Evolutionary conservation across 1,140 invertebrate species (phyloP), one percentile per base, ranked within the genome.

Genomic region (fruit fly (Drosophila melanogaster)): DNA sequence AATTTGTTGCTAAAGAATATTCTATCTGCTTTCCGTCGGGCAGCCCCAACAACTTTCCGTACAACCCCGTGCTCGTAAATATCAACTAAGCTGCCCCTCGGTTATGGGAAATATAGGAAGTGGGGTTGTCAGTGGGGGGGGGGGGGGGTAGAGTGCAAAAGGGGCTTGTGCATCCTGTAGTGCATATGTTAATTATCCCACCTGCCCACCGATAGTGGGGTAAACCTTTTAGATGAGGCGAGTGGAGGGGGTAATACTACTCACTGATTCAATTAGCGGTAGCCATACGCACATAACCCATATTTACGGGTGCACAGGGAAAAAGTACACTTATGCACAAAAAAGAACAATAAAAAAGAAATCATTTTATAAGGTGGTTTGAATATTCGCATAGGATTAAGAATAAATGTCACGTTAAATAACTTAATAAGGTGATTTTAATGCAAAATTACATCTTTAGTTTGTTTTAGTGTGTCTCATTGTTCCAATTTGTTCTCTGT

Each of bases 241-340:
- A 3, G 33, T 7, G 5, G 22, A 12, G 49, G 38, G 43, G 61
- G 40, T 64, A 33, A 22, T 47, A 47, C 60, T 73, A 65, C 72
- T 70, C 79, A 70, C 47, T 89, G 84, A 89, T 89, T 89, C 84
- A 89, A 89, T 89, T 89, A 89, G 84, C 65, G 79, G 65, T 77
- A 66, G 66, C 75, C 79, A 77, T 65, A 71, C 59, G 81, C 84
- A 76, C 59, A 72, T 61, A 71, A 59, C 41, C 49, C 54, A 61
- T 79, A 79, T 47, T 60, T 61, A 58, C 60, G 37, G 12, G 17
- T 41, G 41, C 50, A 47, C 17, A 22, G 15, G 11, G 24, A 15
- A 37, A 60, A 60, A 30, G 3, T 30, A 30, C 8, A 2, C 1
- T 0, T 10, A 22, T 22, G 19, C 3, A 10, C 30, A 10, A 3